Evolutionary conservation across 1,140 invertebrate genomes (phyloP), one percentile per base, ranked within the genome.

Genomic region (Zaprionus vittiger): DNA sequence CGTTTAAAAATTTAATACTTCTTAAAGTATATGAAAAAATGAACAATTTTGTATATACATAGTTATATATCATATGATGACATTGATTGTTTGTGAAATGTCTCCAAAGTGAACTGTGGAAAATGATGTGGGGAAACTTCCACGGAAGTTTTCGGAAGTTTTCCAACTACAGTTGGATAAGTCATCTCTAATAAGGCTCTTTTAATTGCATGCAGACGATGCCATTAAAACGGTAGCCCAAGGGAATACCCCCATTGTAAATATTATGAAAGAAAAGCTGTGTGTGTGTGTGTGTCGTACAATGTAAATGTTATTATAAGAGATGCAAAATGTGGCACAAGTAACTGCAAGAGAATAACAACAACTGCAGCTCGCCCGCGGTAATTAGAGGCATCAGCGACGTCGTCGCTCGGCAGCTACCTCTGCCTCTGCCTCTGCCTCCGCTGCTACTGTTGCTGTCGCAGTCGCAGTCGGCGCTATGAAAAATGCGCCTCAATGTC

Each of bases 281-380:
- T 20, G 54, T 69, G 22, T 63, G 24, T 22, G 47, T 49, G 47
- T 52, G 47, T 24, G 5, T 47, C 41, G 41, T 47, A 62, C 52
- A 70, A 67, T 79, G 73, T 74, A 83, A 74, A 77, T 83, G 77
- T 73, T 67, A 77, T 77, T 82, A 65, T 72, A 44, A 71, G 47
- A 83, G 77, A 87, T 87, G 77, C 80, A 74, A 87, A 87, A 87
- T 87, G 73, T 87, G 83, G 83, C 80, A 87, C 83, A 87, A 83
- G 73, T 85, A 85, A 86, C 83, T 85, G 82, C 82, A 76, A 79
- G 55, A 77, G 44, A 72, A 68, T 31, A 59, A 69, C 44, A 77
- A 77, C 47, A 72, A 57, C 54, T 64, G 52, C 28, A 77, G 73
- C 69, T 44, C 61, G 65, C 52, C 63, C 7, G 38, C 17, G 55